A percentile compares a stretch with the other conserved stretches of the same genome.
Evolutionary conservation across 2,113 vertebrate genomes (phyloP).

Genomic region (Shinisaurus crocodilurus): DNA sequence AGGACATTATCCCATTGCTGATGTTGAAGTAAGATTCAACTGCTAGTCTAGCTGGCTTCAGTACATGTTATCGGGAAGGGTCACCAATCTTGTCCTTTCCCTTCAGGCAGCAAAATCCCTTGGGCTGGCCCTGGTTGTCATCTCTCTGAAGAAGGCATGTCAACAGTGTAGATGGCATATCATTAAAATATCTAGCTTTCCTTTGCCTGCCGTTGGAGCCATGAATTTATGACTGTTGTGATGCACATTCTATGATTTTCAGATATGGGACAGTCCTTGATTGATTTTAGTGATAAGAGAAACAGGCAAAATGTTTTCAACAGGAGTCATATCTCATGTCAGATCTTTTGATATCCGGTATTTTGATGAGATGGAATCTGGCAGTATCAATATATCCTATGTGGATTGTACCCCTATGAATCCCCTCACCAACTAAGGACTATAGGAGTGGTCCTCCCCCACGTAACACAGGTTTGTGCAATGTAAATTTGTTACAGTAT

Average conservation of each 20-base stretch:
- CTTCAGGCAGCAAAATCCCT: no score
- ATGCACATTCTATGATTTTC: background rate
- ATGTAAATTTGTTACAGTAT: background rate
- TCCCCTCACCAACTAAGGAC: background rate
- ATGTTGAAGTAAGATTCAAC: no score
- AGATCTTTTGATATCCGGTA: background rate
- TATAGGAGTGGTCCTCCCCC: background rate
- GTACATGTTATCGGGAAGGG: no score
- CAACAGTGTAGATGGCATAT: background rate
- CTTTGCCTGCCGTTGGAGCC: background rate
- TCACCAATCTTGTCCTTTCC: no score
- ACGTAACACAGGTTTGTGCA: background rate
- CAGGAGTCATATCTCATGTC: background rate
- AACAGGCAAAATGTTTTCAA: background rate
- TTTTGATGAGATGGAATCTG: background rate
- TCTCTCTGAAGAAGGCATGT: background rate
- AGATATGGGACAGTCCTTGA: background rate
- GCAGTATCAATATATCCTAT: background rate
- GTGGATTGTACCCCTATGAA: background rate
- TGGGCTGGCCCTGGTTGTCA: background rate
- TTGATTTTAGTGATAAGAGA: background rate
- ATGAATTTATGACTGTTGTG: background rate
- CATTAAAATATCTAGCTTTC: background rate
- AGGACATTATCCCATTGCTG: no score
- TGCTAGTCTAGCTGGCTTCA: no score